phyloP scores from a whole-genome alignment of 1,140 invertebrate species.

The Rhyacophila brunnea region DNA sequence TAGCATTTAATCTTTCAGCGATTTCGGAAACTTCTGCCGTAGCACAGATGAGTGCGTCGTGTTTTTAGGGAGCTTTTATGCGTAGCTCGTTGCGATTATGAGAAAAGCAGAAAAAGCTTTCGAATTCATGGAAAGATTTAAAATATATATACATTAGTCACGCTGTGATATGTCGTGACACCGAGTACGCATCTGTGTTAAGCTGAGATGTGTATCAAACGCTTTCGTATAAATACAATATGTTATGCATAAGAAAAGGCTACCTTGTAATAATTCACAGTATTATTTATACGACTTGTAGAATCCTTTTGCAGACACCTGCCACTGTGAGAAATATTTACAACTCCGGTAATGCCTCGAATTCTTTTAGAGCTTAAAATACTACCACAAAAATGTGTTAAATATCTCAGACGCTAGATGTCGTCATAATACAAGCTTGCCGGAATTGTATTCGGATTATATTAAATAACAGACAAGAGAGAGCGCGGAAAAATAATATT shows the following conservation, averaged over 20 bases:
- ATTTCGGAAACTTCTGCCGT: constrained; percentile 1
- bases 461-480: constrained; percentile 16
- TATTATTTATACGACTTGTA: constrained; percentile 33
- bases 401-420: constrained; percentile 16
- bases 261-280: constrained; percentile 21
- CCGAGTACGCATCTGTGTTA: no score
- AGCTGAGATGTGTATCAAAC: no score
- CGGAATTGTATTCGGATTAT: constrained; percentile 8
- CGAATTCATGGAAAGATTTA: no score
- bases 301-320: constrained; percentile 31
- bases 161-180: no score
- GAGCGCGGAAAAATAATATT: constrained; percentile 10
- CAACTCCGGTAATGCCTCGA: constrained; percentile 3
- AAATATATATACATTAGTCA: no score
- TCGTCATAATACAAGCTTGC: constrained; percentile 19
- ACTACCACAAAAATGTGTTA: not conserved
- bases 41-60: no score
- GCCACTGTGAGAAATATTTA: constrained; percentile 32
- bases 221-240: no score
- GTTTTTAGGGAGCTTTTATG: no score
- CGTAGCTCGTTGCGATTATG: no score
- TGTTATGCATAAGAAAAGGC: constrained; percentile 17
- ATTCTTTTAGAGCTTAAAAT: not conserved
- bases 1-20: not conserved
- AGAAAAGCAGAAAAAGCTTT: no score